Evolutionary conservation across 2,888 invertebrate genomes (phyloP), one percentile per base, ranked within the genome.

Genomic region (Agonopterix alstromeriana): DNA sequence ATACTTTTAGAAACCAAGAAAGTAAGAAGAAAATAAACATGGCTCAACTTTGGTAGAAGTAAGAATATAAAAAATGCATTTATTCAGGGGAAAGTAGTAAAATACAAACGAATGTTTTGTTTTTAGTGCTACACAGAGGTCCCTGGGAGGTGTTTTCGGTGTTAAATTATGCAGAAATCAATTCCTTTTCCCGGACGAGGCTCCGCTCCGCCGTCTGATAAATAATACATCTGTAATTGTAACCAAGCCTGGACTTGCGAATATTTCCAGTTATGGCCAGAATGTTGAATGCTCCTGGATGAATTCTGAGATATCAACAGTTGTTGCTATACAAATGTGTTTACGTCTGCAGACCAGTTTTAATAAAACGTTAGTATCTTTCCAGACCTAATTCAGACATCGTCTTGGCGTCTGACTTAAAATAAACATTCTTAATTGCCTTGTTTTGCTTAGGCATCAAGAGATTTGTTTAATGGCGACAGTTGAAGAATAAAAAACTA

Each of bases 151-250:
- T 81, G 83, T 85, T 86, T 82, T 78, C 77, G 70, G 70, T 82
- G 74, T 71, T 87, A 84, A 88, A 87, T 87, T 86, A 88, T 88
- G 84, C 82, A 88, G 77, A 87, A 84, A 87, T 87, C 87, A 87
- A 88, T 88, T 88, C 79, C 82, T 85, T 84, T 77, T 65, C 73
- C 73, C 78, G 77, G 74, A 73, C 73, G 70, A 67, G 69, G 27
- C 68, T 66, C 61, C 69, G 62, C 67, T 70, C 64, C 73, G 68
- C 73, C 68, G 62, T 64, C 74, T 77, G 77, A 79, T 86, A 84
- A 82, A 85, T 88, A 85, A 85, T 78, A 82, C 78, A 82, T 82
- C 62, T 73, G 83, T 87, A 87, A 87, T 86, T 82, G 83, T 79
- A 77, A 77, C 73, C 73, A 60, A 61, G 62, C 64, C 65, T 61